These are phyloP conservation scores for Heliocidaris tuberculata DNA, from an alignment of 35 echinoderm and acorn worm genomes.

Conservation along the genomic window DNA sequence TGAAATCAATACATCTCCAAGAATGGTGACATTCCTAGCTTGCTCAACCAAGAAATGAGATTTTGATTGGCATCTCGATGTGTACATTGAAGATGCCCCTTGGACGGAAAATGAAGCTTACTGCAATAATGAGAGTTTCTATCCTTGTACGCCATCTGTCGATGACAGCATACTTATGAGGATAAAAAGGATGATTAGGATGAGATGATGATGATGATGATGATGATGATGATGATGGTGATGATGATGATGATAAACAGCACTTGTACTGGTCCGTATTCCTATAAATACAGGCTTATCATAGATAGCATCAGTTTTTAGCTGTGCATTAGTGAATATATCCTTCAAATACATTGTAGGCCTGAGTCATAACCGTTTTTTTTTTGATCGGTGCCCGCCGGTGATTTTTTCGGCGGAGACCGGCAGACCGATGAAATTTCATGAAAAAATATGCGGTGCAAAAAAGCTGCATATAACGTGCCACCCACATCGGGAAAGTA, in stretches of 20 bases:
- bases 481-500: too few relatives aligned
- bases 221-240: neutral
- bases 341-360: too few relatives aligned
- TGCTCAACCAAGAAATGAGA: neutral
- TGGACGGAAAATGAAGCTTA: neutral
- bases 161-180: neutral
- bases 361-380: too few relatives aligned
- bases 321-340: too few relatives aligned
- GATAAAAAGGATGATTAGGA: neutral
- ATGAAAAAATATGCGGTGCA: too few relatives aligned
- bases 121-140: neutral
- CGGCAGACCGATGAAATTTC: too few relatives aligned
- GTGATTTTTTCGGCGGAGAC: too few relatives aligned
- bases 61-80: neutral
- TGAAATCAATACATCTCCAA: neutral
- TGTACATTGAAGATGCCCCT: neutral
- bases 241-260: neutral
- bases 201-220: neutral
- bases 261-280: too few relatives aligned
- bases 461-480: too few relatives aligned
- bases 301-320: too few relatives aligned
- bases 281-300: too few relatives aligned
- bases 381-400: too few relatives aligned
- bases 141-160: neutral
- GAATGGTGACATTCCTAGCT: neutral